A percentile compares a stretch with the other conserved stretches of the same genome.
Evolutionary conservation across 2,888 invertebrate species (phyloP).

Genomic region (Notodonta ziczac): DNA sequence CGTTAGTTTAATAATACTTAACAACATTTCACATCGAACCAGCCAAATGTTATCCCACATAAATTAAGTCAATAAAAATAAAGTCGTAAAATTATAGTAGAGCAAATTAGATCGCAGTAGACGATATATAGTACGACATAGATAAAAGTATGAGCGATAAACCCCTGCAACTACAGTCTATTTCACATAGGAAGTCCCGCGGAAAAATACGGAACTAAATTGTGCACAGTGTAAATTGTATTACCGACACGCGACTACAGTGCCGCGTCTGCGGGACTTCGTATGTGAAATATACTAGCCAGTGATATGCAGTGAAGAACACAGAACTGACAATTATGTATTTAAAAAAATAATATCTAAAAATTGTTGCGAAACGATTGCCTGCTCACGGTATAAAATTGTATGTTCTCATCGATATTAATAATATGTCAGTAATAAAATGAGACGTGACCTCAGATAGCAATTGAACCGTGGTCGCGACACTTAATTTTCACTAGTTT

Average conservation of each 20-base stretch:
- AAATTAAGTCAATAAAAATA: background rate
- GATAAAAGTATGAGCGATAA: constrained; percentile 1
- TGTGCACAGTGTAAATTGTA: no score
- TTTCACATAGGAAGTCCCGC: no score
- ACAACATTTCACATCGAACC: background rate
- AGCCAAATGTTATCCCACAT: background rate
- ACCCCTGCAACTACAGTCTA: background rate
- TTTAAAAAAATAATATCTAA: constrained; percentile 17
- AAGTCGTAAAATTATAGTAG: background rate
- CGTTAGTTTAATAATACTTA: background rate
- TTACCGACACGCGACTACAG: no score
- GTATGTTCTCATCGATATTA: constrained; percentile 76
- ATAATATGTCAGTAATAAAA: constrained; percentile 81
- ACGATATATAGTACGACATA: background rate
- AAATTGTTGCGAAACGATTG: constrained; percentile 63
- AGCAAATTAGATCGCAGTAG: background rate
- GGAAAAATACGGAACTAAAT: no score
- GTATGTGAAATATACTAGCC: no score
- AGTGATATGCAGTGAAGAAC: background rate
- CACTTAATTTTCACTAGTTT: constrained; percentile 82
- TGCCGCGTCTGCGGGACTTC: no score
- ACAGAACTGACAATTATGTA: constrained; percentile 27
- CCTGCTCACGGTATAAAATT: constrained; percentile 67
- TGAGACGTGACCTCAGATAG: constrained; percentile 78
- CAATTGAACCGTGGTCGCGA: constrained; percentile 68